Evolutionary conservation across 2,888 invertebrate genomes (phyloP), one percentile per base, ranked within the genome.

Genomic region (Sesia bembeciformis): DNA sequence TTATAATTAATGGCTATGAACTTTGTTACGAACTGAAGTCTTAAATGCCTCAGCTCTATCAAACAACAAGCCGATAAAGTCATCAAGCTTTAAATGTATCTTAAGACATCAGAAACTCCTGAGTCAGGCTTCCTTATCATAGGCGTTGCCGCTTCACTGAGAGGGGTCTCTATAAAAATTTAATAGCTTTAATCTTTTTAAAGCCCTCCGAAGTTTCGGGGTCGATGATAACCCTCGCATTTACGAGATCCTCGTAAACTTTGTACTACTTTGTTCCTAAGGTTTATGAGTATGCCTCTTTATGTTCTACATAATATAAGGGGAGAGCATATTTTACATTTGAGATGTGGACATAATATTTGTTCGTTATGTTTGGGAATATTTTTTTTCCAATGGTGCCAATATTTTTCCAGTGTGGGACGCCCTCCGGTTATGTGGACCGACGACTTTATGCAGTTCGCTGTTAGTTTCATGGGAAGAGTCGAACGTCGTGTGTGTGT

Each of bases 111-210:
- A 23, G 23, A 23, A 23, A 23, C 23, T 8, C 66, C 67, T 66
- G 67, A 74, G 65, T 76, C 73, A 70, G 69, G 60, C 57, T 59
- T 66, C 59, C 72, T 78, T 81, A 78, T 79, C 80, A 65, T 62
- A 58, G 67, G 62, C 62, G 67, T 68, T 70, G 70, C 72, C 74
- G 74, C 70, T 70, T 72, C 75, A 78, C 66, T 77, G 76, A 76
- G 74, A 76, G 79, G 76, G 78, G 79, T 77, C 71, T 77, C 75
- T 79, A 81, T 81, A 82, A 83, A 84, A 83, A 76, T 81, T 77
- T 83, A 83, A 84, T 76, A 72, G 70, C 70, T 75, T 78, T 83
- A 84, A 84, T 84, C 81, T 84, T 75, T 58, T 83, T 79, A 78
- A 81, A 78, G 72, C 77, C 70, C 70, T 76, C 63, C 71, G 67